Conservation (phyloP, 2,888 invertebrate species). For the Acanthosepion esculentum region DNA sequence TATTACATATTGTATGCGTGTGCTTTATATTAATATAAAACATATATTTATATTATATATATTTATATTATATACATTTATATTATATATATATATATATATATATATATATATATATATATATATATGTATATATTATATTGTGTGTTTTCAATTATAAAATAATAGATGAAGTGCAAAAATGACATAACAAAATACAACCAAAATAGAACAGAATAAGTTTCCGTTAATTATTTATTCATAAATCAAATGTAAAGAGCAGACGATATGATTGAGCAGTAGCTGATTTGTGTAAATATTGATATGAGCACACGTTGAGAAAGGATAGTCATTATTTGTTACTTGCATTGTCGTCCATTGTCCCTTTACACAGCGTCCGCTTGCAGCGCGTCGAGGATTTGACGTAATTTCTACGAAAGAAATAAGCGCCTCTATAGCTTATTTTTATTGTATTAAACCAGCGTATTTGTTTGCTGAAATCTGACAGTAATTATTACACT, state of each 20-base stretch:
- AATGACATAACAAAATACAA: background rate
- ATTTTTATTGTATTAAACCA: background rate
- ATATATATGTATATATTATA: background rate
- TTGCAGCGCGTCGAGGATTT: background rate
- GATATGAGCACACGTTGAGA: background rate
- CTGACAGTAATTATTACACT: background rate
- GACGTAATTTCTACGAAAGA: background rate
- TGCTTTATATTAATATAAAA: background rate
- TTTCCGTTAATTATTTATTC: slow-evolving; percentile 33
- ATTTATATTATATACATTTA: background rate
- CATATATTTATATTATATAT: background rate
- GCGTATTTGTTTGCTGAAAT: background rate
- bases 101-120: background rate
- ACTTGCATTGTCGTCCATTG: background rate
- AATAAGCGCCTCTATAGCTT: background rate
- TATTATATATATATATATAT: background rate
- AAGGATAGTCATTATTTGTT: background rate
- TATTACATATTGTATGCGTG: too few species aligned
- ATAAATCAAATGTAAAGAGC: slow-evolving; percentile 33
- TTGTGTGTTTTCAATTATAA: background rate
- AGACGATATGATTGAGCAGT: background rate
- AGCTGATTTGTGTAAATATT: background rate
- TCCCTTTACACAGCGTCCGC: background rate
- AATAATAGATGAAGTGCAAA: background rate
- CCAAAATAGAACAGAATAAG: background rate